These are phyloP conservation scores for Glossophaga mutica DNA, from an alignment of 2,797 vertebrate species.

Conservation along the genomic window DNA sequence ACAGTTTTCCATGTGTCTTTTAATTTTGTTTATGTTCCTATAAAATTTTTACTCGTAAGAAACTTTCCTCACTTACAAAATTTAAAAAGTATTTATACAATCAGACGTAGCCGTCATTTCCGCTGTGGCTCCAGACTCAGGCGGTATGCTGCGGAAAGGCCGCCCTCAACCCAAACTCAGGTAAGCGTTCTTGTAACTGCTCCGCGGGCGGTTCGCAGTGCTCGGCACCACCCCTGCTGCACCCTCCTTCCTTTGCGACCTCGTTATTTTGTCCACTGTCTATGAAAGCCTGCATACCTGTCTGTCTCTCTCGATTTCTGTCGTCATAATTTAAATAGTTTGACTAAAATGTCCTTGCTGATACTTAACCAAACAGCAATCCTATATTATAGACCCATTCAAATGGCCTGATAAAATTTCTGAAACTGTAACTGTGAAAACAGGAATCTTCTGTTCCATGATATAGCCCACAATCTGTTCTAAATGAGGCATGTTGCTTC, in stretches of 20 bases:
- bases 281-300: not conserved
- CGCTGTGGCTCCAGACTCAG: not conserved
- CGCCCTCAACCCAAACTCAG: not conserved
- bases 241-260: not conserved
- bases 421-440: slow-evolving; percentile 9
- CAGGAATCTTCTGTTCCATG: not conserved
- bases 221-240: not conserved
- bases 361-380: not conserved
- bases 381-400: not conserved
- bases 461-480: not conserved
- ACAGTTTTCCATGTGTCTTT: not conserved
- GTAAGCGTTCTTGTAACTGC: not conserved
- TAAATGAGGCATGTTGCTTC: not conserved
- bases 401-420: not conserved
- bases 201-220: not conserved
- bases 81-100: not conserved
- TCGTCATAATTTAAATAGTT: slow-evolving; percentile 39
- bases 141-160: not conserved
- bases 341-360: slow-evolving; percentile 16
- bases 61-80: not conserved
- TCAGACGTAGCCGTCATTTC: not conserved
- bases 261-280: not conserved
- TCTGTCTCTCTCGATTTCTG: not conserved
- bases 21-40: not conserved
- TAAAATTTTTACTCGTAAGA: not conserved